phyloP scores from a whole-genome alignment of 2,797 vertebrate genomes.

The Delichon dasypus region DNA sequence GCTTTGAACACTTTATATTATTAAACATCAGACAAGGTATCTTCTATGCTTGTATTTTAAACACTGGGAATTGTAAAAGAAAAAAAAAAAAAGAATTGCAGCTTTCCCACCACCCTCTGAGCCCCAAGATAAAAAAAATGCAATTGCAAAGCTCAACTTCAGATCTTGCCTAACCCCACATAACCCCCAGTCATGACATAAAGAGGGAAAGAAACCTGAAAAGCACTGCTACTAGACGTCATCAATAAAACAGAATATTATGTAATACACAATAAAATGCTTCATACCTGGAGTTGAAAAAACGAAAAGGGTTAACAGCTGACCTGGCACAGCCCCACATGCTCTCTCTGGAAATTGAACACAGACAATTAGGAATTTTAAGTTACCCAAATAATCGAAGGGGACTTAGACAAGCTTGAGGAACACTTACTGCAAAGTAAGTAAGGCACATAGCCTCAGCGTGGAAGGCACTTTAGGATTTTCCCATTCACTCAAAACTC shows the following conservation, averaged over 20 bases:
- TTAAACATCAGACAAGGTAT: neutral
- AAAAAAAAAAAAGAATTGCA: neutral
- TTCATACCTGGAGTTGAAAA: constrained; percentile 78
- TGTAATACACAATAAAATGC: constrained; percentile 74
- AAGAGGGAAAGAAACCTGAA: constrained; percentile 31
- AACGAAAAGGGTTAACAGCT: constrained; percentile 77
- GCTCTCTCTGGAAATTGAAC: constrained; percentile 78
- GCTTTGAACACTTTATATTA: neutral
- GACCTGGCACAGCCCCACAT: constrained; percentile 77
- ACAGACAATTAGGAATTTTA: constrained; percentile 76
- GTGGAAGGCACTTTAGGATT: neutral
- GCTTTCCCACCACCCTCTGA: neutral
- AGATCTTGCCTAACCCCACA: neutral
- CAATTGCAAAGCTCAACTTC: neutral
- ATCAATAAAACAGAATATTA: constrained; percentile 60
- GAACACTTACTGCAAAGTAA: constrained; percentile 21
- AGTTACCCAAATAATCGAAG: constrained; percentile 62
- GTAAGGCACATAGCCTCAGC: neutral
- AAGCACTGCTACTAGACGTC: constrained; percentile 24
- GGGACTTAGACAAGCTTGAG: constrained; percentile 53
- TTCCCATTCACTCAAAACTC: neutral
- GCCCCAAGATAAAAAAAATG: neutral
- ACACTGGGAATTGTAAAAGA: neutral
- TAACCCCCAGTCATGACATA: neutral
- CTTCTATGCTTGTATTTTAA: neutral